Evolutionary conservation across 2,797 vertebrate species (phyloP).

Genomic region (Dallia pectoralis): DNA sequence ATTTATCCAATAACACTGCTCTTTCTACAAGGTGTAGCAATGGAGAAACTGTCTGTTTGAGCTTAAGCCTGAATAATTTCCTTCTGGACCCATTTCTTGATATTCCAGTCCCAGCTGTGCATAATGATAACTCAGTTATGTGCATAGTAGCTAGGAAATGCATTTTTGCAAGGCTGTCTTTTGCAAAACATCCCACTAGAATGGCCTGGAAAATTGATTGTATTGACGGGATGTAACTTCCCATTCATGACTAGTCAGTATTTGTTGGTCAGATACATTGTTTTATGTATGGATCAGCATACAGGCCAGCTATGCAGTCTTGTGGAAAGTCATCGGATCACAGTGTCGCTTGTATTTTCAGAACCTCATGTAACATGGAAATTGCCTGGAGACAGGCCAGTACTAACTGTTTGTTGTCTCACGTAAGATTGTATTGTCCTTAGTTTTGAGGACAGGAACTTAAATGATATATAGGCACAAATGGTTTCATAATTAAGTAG

Average conservation of each 20-base stretch:
- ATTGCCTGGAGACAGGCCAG: background rate
- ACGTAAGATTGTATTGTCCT: background rate
- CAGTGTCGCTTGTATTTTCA: conserved; percentile 13
- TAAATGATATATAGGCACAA: conserved; percentile 46
- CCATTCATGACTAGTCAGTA: conserved; percentile 69
- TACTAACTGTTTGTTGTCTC: background rate
- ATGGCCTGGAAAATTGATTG: conserved; percentile 49
- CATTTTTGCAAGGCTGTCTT: conserved; percentile 38
- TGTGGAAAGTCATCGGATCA: conserved; percentile 28
- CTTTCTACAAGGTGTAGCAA: background rate
- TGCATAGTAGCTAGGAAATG: conserved; percentile 28
- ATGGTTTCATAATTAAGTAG: conserved; percentile 50
- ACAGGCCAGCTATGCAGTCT: conserved; percentile 41
- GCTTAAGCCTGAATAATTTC: conserved; percentile 6
- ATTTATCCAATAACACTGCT: background rate
- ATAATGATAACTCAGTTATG: conserved; percentile 20
- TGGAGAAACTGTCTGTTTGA: background rate
- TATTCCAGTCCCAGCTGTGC: background rate
- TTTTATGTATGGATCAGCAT: conserved; percentile 46
- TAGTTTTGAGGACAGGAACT: conserved; percentile 6
- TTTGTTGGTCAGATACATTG: conserved; percentile 44
- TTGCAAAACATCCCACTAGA: conserved; percentile 20
- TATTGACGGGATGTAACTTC: conserved; percentile 42
- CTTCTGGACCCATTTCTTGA: conserved; percentile 40
- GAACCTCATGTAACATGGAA: background rate